A percentile compares a stretch with the other conserved stretches of the same genome.
Evolutionary conservation across 2,888 invertebrate genomes (phyloP).

Genomic region (Mantis religiosa): DNA sequence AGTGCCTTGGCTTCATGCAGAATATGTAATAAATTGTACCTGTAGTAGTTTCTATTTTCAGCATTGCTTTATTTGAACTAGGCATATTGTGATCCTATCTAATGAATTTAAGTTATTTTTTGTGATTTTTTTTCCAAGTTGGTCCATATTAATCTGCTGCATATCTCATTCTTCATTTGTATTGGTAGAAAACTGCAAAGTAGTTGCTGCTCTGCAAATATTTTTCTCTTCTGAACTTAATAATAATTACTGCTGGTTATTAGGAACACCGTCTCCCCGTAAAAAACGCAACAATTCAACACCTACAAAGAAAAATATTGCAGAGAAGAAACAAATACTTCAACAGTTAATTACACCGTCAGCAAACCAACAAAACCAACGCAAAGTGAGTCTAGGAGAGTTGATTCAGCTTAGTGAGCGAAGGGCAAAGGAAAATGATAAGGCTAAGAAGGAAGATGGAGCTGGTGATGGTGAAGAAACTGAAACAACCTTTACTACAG

Average conservation of each 20-base stretch:
- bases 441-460: conserved; percentile 46
- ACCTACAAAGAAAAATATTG: conserved; percentile 69
- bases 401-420: conserved; percentile 69
- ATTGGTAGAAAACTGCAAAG: not conserved
- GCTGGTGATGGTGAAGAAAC: conserved; percentile 38
- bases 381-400: conserved; percentile 67
- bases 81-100: not conserved
- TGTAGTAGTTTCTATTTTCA: not conserved
- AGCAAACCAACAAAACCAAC: conserved; percentile 56
- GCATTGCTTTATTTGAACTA: not conserved
- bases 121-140: not conserved
- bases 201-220: not conserved
- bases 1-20: not conserved
- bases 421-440: conserved; percentile 44
- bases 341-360: conserved; percentile 73
- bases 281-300: conserved; percentile 77
- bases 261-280: conserved; percentile 73
- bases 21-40: not conserved
- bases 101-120: not conserved
- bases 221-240: not conserved
- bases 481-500: conserved; percentile 48
- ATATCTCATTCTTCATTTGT: not conserved
- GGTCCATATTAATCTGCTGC: not conserved
- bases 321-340: conserved; percentile 74
- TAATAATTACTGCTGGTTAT: not conserved